phyloP scores from a whole-genome alignment of 2,797 vertebrate genomes.

The Amblyraja radiata region DNA sequence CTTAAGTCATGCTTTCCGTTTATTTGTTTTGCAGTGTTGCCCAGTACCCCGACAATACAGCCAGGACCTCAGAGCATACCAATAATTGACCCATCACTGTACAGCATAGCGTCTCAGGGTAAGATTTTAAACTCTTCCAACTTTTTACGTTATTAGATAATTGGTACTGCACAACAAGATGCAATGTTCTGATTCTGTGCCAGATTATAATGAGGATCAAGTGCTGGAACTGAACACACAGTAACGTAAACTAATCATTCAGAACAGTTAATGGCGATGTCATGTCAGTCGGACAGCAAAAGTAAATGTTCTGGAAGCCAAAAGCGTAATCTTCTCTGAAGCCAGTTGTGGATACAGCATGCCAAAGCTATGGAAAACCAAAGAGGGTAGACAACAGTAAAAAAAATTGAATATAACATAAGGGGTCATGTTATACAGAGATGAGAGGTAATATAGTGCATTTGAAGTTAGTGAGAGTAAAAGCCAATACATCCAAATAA shows the following conservation, averaged over 20 bases:
- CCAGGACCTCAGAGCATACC: conserved; percentile 68
- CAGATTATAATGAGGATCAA: neutral
- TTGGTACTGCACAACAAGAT: conserved; percentile 40
- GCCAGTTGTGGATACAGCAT: conserved; percentile 1
- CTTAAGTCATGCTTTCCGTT: conserved; percentile 40
- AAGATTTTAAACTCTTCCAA: conserved; percentile 42
- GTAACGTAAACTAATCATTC: neutral
- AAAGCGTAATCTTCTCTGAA: conserved; percentile 28
- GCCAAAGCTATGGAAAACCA: conserved; percentile 41
- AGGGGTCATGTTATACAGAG: too few relatives aligned
- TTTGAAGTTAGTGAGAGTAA: too few relatives aligned
- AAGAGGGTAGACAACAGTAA: too few relatives aligned
- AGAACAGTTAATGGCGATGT: neutral
- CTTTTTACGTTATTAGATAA: conserved; percentile 31
- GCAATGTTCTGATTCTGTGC: neutral
- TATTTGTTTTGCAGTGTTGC: conserved; percentile 57
- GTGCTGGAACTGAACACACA: neutral
- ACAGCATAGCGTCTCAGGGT: conserved; percentile 70
- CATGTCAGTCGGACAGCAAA: neutral
- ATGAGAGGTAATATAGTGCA: too few relatives aligned
- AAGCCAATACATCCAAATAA: too few relatives aligned
- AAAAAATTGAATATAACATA: neutral
- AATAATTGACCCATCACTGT: conserved; percentile 69
- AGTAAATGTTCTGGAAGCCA: neutral
- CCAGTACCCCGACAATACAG: conserved; percentile 62